Base-by-base conservation (phyloP, 2,888 invertebrate genomes). In the Adelphocoris suturalis region DNA sequence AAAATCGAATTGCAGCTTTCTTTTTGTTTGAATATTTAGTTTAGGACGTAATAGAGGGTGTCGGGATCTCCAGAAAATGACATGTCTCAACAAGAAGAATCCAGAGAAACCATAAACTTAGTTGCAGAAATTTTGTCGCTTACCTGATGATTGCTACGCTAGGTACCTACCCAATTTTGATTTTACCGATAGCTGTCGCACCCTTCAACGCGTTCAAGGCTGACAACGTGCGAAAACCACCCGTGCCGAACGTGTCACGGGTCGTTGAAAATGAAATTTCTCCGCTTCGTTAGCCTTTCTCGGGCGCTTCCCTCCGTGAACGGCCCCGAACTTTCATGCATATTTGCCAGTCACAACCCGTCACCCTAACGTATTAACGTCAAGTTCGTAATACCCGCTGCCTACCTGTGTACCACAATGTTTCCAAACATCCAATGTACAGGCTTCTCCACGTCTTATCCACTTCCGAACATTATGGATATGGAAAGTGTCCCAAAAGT, bases 251-350 rank as follows among this genome's bases (percentile, higher is more conserved):
- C n/a, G 19, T 23, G 52, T 82, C 82, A 82, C 48, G 52, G 48
- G 82, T 55, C 52, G 82, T 52, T 82, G 82, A 82, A 48, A 82
- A 82, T 82, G 82, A 52, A 82, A 82, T 82, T 82, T 23, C 82
- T 82, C 12, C 82, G 82, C 82, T 82, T 82, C 82, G 82, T 82
- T 82, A 82, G 52, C 27, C 82, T 48, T 82, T 27, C 82, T 27
- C 82, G 23, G 19, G 27, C 19, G 46, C 48, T 11, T 52, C 48
- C 19, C 52, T 52, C 23, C 68, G 68, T 68, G 68, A 68, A 68
- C 19, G 68, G 68, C 27, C 27, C 68, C 23, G 13, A 68, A 68
- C 68, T n/a, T 19, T 68, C 68, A 68, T 27, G 68, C 19, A 23
- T 23, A 68, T 68, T 68, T 68, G 27, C 68, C 23, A 68, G 68